Percentiles rank a stretch among this genome's conserved stretches.
phyloP scores from a whole-genome alignment of 2,113 vertebrate genomes.

The Dinomys branickii region DNA sequence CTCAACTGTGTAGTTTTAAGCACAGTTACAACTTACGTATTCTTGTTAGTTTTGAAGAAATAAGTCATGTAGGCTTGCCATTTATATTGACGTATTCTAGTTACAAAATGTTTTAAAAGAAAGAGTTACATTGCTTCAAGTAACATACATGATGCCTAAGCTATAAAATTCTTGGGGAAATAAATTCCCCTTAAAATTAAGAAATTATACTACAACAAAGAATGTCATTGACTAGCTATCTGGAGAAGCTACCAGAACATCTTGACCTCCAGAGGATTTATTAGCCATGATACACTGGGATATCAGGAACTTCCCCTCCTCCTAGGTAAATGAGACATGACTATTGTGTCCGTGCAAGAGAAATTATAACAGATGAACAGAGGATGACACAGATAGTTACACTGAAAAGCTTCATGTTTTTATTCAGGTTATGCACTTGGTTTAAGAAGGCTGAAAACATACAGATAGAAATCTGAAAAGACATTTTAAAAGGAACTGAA shows the following conservation, averaged over 20 bases:
- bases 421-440: neutral
- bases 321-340: constrained; percentile 1
- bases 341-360: neutral
- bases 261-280: neutral
- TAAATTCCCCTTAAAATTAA: constrained; percentile 19
- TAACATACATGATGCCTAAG: constrained; percentile 5
- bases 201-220: neutral
- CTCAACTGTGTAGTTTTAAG: constrained; percentile 30
- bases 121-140: constrained; percentile 7
- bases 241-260: neutral
- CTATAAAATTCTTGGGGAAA: constrained; percentile 41
- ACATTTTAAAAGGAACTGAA: neutral
- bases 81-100: neutral
- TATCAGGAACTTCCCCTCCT: neutral
- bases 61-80: neutral
- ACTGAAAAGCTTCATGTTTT: constrained; percentile 35
- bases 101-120: constrained; percentile 37
- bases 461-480: constrained; percentile 21
- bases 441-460: constrained; percentile 30
- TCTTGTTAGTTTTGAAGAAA: constrained; percentile 42
- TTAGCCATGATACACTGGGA: neutral
- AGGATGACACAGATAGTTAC: neutral
- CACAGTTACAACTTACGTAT: constrained; percentile 17
- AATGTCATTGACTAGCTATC: neutral
- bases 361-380: constrained; percentile 16